Percentiles rank a stretch among this genome's conserved stretches.
These are phyloP conservation scores for Tetranychus urticae DNA, from an alignment of 1,140 invertebrate genomes.

Conservation along the genomic window DNA sequence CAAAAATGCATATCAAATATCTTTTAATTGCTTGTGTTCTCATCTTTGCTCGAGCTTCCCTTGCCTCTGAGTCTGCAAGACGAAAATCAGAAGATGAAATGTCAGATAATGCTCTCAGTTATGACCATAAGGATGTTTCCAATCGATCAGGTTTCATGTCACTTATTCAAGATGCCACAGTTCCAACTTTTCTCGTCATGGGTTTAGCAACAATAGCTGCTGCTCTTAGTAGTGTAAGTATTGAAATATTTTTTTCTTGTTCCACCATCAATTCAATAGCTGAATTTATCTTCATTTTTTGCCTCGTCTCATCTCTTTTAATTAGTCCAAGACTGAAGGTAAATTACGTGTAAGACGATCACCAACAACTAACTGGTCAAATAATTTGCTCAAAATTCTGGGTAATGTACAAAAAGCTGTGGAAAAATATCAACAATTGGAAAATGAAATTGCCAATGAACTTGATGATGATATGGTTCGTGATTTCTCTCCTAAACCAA, in stretches of 20 bases:
- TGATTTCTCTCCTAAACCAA: background rate
- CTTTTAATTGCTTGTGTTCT: no score
- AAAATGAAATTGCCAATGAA: slow-evolving; percentile 4
- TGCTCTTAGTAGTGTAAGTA: background rate
- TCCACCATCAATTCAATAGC: background rate
- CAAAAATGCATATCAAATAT: no score
- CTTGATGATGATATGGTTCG: background rate
- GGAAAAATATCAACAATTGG: slow-evolving; percentile 4
- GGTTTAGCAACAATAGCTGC: background rate
- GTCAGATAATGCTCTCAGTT: background rate
- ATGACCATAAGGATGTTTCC: background rate
- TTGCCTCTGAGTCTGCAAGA: background rate
- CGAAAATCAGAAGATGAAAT: background rate
- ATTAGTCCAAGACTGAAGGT: background rate
- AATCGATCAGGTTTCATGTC: background rate
- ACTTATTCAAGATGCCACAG: background rate
- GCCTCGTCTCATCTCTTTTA: background rate
- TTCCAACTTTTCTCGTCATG: background rate
- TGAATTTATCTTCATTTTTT: no score
- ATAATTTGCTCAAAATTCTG: slow-evolving; percentile 1
- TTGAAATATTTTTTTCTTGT: background rate
- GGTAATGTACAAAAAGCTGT: slow-evolving; percentile 3
- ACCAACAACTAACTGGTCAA: background rate
- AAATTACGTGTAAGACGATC: background rate
- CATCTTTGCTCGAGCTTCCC: no score